Conservation (phyloP, 2,888 invertebrate species). For the Arenicola marina region DNA sequence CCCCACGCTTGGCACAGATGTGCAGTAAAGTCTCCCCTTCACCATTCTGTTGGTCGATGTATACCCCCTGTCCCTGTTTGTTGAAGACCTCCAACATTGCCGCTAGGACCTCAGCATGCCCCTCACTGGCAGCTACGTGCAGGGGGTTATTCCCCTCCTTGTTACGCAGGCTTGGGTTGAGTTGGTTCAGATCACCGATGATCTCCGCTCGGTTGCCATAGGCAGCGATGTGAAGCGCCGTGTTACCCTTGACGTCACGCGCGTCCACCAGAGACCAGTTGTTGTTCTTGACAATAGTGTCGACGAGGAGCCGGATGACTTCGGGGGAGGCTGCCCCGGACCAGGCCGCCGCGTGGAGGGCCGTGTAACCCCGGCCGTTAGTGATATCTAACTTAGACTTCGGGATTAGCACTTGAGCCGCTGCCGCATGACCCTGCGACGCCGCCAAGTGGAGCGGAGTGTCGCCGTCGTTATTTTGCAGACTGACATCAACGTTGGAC, state of each 20-base stretch:
- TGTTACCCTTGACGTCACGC: constrained; percentile 48
- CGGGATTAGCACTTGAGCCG: constrained; percentile 39
- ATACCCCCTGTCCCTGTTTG: constrained; percentile 14
- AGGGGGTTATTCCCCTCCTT: constrained; percentile 24
- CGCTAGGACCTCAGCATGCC: constrained; percentile 8
- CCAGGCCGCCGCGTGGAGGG: constrained; percentile 48
- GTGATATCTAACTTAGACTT: constrained; percentile 50
- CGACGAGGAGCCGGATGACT: constrained; percentile 43
- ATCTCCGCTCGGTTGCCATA: constrained; percentile 25
- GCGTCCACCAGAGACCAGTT: constrained; percentile 55
- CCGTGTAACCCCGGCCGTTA: constrained; percentile 47
- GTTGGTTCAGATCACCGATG: constrained; percentile 15
- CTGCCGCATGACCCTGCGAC: constrained; percentile 43
- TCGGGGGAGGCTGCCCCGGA: constrained; percentile 40
- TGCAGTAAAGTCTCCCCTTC: constrained; percentile 22
- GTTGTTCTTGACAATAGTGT: constrained; percentile 52
- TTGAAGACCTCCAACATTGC: constrained; percentile 20
- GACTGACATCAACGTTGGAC: constrained; percentile 36
- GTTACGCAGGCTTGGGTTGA: constrained; percentile 24
- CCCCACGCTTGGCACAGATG: constrained; percentile 13
- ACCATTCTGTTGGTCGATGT: constrained; percentile 17
- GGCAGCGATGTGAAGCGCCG: constrained; percentile 55
- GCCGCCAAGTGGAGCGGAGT: constrained; percentile 57
- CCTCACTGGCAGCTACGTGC: constrained; percentile 20
- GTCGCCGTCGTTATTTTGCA: constrained; percentile 46